These are phyloP conservation scores for Balaenoptera acutorostrata DNA, from an alignment of 2,113 vertebrate species.

Conservation along the genomic window DNA sequence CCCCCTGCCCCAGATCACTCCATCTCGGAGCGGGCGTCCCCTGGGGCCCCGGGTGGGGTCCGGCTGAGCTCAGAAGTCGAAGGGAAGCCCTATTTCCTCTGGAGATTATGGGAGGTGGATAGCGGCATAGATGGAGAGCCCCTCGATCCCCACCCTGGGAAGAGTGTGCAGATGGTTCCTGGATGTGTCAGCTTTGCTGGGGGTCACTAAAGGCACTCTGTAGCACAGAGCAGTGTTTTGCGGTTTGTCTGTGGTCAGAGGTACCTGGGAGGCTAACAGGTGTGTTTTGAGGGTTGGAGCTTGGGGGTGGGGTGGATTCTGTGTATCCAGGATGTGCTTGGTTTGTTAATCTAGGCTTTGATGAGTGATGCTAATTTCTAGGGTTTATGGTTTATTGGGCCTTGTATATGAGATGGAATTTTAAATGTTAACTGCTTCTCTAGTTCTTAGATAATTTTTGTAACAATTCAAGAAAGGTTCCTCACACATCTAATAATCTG, in stretches of 20 bases:
- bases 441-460: not conserved
- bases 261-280: constrained; percentile 75
- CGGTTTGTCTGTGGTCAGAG: constrained; percentile 1
- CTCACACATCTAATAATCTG: not conserved
- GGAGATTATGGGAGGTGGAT: not conserved
- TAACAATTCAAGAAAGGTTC: not conserved
- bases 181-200: not conserved
- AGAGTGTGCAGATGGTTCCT: not conserved
- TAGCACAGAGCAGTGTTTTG: not conserved
- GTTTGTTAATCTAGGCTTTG: not conserved
- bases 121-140: not conserved
- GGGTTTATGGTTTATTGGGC: constrained; percentile 18
- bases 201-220: not conserved
- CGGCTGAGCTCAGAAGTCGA: not conserved
- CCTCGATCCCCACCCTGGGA: not conserved
- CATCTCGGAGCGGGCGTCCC: not conserved
- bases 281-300: constrained; percentile 65
- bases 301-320: constrained; percentile 2
- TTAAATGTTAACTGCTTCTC: constrained; percentile 32
- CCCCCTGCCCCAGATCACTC: not conserved
- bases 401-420: constrained; percentile 26
- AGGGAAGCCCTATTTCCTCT: not conserved
- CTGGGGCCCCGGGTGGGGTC: not conserved
- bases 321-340: not conserved
- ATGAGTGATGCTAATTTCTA: constrained; percentile 1